Base-by-base conservation (phyloP, 2,797 vertebrate genomes). In the Microctenopoma stevenorrisi region DNA sequence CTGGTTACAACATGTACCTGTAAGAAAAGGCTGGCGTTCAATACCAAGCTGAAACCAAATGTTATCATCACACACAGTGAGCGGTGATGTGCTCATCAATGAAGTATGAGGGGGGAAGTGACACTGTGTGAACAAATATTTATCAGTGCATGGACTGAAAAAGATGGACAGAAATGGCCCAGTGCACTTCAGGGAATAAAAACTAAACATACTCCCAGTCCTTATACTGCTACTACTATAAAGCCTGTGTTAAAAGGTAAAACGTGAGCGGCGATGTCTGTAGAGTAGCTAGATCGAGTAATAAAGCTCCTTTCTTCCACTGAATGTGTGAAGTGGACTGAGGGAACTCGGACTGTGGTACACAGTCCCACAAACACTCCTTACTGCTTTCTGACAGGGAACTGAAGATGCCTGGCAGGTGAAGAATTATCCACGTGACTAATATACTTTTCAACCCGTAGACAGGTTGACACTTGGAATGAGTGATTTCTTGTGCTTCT, bases 381-480 rank as follows among this genome's bases (percentile, higher is more conserved):
- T 79, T 78, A 59, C 72, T 78, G 33, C 62, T 42, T 64, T 53
- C 55, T 85, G 86, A 82, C 70, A 81, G 65, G 26, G 40, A 40
- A 57, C 52, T 73, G 55, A 59, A 46, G 54, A 65, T 10, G n/a
- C 44, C 5, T 74, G 77, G 76, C 79, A 81, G 72, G 48, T 50
- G 43, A 72, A 57, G 76, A 62, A 83, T 81, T 52, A 78, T 74
- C 78, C 53, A 78, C 44, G 53, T 52, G 25, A 77, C 14, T 72
- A 73, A 75, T 63, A 33, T 40, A 56, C 57, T 63, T 73, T 57
- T 64, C 48, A 53, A 26, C 42, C 74, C 51, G 61, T 25, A 44
- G 62, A 62, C n/a, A 53, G 46, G 26, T 26, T 74, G 66, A 75
- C 76, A 65, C 58, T 50, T 10, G 51, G 48, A 64, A 50, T 76